Evolutionary conservation across 2,888 invertebrate species (phyloP).

Genomic region (Gymnocheta viridis): DNA sequence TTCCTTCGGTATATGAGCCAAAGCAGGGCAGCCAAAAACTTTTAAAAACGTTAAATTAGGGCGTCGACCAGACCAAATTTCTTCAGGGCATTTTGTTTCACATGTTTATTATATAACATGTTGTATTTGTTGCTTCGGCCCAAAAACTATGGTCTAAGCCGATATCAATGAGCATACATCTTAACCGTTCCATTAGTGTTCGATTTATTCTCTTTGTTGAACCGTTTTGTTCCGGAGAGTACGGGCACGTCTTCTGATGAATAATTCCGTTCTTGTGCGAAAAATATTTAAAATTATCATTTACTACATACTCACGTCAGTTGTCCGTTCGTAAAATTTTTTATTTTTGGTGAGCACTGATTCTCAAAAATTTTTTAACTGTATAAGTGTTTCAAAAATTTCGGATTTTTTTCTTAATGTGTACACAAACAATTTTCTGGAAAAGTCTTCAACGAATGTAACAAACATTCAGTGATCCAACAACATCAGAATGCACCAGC

Average conservation of each 20-base stretch:
- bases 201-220: conserved; percentile 55
- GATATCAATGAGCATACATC: conserved; percentile 54
- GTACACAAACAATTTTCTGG: no score
- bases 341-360: no score
- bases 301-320: no score
- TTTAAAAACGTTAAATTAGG: conserved; percentile 50
- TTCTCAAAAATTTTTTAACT: no score
- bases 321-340: no score
- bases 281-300: no score
- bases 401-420: no score
- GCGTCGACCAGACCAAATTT: conserved; percentile 54
- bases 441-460: no score
- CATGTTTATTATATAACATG: conserved; percentile 47
- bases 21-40: conserved; percentile 62
- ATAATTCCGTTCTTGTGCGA: not conserved
- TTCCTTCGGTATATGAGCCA: conserved; percentile 62
- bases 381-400: no score
- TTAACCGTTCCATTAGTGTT: conserved; percentile 45
- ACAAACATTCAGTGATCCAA: no score
- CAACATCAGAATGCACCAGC: no score
- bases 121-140: conserved; percentile 64
- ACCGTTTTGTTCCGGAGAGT: conserved; percentile 78
- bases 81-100: conserved; percentile 56
- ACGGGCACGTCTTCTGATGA: conserved; percentile 31
- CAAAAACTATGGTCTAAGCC: conserved; percentile 48